Base-by-base conservation (phyloP, 2,888 invertebrate genomes). In the Acanthacorydalis orientalis region DNA sequence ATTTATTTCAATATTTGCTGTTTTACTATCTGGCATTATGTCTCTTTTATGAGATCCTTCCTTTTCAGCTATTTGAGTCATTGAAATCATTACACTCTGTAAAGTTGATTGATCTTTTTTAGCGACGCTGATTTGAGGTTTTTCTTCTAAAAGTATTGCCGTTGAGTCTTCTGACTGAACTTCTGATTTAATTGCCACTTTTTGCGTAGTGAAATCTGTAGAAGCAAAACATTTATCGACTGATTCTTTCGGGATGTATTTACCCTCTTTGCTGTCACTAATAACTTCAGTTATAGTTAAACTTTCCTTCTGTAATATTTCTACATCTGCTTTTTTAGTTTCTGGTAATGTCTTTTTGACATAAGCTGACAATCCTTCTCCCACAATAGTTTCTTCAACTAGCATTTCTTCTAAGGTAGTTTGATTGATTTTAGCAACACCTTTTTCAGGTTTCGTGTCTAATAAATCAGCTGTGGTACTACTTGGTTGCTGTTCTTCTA, bases 81-180 rank as follows among this genome's bases (percentile, higher is more conserved):
- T 73, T 11, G 65, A 68, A 10, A 78, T 60, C 49, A 72, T 67
- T 37, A 80, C 53, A 56, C 77, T 69, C 57, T 74, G 73, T 47
- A 69, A 63, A 32, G 68, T 65, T 39, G 67, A 64, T 54, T 68
- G 72, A 47, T 65, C 67, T n/a, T 65, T 50, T 52, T 59, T 59
- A 6, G 75, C 75, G 48, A 64, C 66, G n/a, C 60, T 67, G 44
- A 64, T 50, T 48, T 58, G 54, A 6, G 73, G 72, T 51, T 58
- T 56, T 34, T 53, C 53, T 31, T 57, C 54, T 16, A 53, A 49
- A 39, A 67, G 53, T 49, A 52, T 54, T 44, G 54, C 54, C n/a
- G 63, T 57, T 8, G 57, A 53, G 14, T 68, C 63, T 56, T 72
- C 68, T 4, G 69, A 59, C 55, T 68, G 59, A 1, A 72, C 64